Percentiles rank a stretch among this genome's conserved stretches.
These are phyloP conservation scores for Xyrauchen texanus DNA, from an alignment of 2,113 vertebrate species.

Conservation along the genomic window DNA sequence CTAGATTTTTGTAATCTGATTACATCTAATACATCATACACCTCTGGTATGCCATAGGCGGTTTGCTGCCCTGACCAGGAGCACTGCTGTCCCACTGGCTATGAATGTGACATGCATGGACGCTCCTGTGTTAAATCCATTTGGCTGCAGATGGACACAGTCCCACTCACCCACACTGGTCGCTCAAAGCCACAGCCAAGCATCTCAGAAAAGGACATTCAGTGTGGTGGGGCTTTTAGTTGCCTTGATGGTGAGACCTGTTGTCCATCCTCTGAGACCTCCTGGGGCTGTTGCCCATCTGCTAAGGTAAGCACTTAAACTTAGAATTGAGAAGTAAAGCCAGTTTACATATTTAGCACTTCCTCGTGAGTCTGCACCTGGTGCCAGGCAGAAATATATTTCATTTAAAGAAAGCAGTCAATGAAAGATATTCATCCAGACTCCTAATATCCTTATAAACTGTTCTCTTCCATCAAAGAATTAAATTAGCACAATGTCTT, in stretches of 20 bases:
- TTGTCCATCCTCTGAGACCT: constrained; percentile 59
- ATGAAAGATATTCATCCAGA: too few species aligned
- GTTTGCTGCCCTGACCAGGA: constrained; percentile 70
- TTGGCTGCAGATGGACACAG: constrained; percentile 52
- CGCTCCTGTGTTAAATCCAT: constrained; percentile 57
- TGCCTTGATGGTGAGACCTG: constrained; percentile 67
- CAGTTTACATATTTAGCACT: too few species aligned
- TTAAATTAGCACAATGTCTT: neutral
- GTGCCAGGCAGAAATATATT: too few species aligned
- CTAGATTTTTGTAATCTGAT: too few species aligned
- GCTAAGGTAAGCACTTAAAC: constrained; percentile 55
- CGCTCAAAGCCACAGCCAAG: neutral
- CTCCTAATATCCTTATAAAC: too few species aligned
- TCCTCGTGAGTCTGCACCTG: too few species aligned
- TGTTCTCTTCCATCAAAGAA: too few species aligned
- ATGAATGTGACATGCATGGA: constrained; percentile 60
- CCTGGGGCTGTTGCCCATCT: constrained; percentile 73
- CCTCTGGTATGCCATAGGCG: constrained; percentile 55
- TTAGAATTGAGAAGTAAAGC: too few species aligned
- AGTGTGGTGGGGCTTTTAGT: constrained; percentile 53
- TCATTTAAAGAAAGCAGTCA: too few species aligned
- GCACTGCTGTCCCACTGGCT: constrained; percentile 79
- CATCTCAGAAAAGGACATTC: neutral
- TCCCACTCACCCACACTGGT: constrained; percentile 55
- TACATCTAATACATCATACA: too few species aligned